phyloP scores from a whole-genome alignment of 1,140 invertebrate genomes.

The Nixonia krombeini region DNA sequence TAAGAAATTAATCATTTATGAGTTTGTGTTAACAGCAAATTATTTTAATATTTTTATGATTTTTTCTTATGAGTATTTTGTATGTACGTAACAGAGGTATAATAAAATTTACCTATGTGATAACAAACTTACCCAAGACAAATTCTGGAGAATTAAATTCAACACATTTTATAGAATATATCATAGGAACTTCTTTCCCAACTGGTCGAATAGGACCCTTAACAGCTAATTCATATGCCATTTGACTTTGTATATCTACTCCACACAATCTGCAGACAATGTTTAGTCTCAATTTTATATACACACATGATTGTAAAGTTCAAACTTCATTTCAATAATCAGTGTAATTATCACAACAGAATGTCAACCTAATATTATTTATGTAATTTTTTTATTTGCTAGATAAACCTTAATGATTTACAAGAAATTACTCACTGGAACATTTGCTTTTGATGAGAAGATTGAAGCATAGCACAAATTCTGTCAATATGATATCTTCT shows the following conservation, averaged over 20 bases:
- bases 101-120: too few relatives aligned
- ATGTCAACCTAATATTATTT: too few relatives aligned
- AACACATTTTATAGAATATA: slow-evolving; percentile 91
- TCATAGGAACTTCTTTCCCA: slow-evolving; percentile 78
- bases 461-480: slow-evolving; percentile 82
- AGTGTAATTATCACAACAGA: too few relatives aligned
- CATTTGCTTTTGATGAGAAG: slow-evolving; percentile 86
- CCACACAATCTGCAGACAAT: slow-evolving; percentile 81
- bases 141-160: slow-evolving; percentile 88
- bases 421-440: slow-evolving; percentile 78
- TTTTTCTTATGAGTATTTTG: neutral
- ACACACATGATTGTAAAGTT: too few relatives aligned
- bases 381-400: too few relatives aligned
- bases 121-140: slow-evolving; percentile 80
- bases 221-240: slow-evolving; percentile 88
- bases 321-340: too few relatives aligned
- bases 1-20: too few relatives aligned
- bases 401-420: too few relatives aligned
- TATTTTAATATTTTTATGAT: slow-evolving; percentile 4
- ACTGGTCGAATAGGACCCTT: slow-evolving; percentile 84
- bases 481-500: slow-evolving; percentile 77
- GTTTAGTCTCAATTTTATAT: too few relatives aligned
- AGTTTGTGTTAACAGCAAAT: slow-evolving; percentile 15
- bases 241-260: slow-evolving; percentile 85
- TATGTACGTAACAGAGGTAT: too few relatives aligned